Percentiles rank a stretch among this genome's conserved stretches.
Conservation (phyloP, 2,113 vertebrate species). For the Dermatemys mawii region DNA sequence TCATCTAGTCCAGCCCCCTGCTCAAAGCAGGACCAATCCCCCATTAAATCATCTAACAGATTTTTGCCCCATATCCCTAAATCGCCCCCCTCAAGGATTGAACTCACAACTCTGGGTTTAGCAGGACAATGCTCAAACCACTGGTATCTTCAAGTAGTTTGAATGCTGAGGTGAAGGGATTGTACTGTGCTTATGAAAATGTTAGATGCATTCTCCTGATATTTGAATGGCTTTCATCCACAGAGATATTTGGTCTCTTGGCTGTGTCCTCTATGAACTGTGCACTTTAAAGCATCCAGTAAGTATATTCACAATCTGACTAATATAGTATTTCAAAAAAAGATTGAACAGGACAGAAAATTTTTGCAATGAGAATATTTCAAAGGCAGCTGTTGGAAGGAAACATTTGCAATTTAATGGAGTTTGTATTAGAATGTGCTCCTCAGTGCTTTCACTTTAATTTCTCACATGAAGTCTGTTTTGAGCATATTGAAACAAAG, state of each 20-base stretch:
- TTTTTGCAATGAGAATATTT: not conserved
- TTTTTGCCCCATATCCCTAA: no score
- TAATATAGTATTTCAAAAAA: not conserved
- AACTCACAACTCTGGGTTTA: no score
- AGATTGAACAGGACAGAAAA: not conserved
- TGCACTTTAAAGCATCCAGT: conserved; percentile 90
- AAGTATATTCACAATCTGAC: conserved; percentile 66
- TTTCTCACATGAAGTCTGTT: not conserved
- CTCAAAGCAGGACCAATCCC: no score
- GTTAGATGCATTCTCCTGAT: not conserved
- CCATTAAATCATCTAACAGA: no score
- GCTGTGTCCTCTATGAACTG: conserved; percentile 91
- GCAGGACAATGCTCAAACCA: no score
- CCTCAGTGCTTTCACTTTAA: not conserved
- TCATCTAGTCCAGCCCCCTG: no score
- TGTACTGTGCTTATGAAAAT: not conserved
- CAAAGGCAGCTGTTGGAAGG: not conserved
- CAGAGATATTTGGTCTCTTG: conserved; percentile 94
- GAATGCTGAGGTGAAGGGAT: not conserved
- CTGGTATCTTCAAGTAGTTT: not conserved
- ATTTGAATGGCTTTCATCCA: conserved; percentile 50
- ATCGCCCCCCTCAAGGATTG: no score
- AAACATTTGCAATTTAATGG: not conserved
- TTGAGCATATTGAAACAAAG: not conserved
- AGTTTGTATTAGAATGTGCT: not conserved